Evolutionary conservation across 2,113 vertebrate species (phyloP).

Genomic region (Toxostoma redivivum): DNA sequence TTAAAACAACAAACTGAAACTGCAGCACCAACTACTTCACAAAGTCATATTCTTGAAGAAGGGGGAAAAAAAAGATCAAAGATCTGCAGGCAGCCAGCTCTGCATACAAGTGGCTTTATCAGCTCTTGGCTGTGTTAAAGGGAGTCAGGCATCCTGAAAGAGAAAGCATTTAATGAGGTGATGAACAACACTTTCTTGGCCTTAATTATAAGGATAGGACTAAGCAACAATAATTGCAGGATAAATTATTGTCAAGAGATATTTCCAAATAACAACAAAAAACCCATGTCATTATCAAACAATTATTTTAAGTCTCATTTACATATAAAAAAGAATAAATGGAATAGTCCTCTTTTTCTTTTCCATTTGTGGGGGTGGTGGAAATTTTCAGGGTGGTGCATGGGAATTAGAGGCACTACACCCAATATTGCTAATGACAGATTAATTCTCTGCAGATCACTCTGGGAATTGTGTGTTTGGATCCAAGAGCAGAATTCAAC

Average conservation of each 20-base stretch:
- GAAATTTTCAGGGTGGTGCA: conserved; percentile 65
- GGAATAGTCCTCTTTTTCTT: conserved; percentile 56
- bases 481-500: conserved; percentile 36
- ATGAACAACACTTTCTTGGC: conserved; percentile 70
- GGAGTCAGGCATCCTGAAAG: conserved; percentile 59
- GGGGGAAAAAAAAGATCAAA: conserved; percentile 61
- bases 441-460: conserved; percentile 54
- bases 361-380: conserved; percentile 59
- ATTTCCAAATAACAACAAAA: conserved; percentile 68
- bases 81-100: conserved; percentile 63
- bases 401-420: conserved; percentile 57
- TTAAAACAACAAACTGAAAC: conserved; percentile 70
- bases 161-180: conserved; percentile 70
- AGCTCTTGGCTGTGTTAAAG: conserved; percentile 67
- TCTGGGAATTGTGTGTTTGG: conserved; percentile 17
- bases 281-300: conserved; percentile 68
- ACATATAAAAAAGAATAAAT: conserved; percentile 71
- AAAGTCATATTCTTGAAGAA: conserved; percentile 63
- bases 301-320: conserved; percentile 74
- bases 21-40: conserved; percentile 66
- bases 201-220: conserved; percentile 68
- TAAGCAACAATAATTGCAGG: conserved; percentile 71
- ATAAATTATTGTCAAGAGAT: conserved; percentile 73
- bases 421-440: conserved; percentile 65
- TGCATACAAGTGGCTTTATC: conserved; percentile 65